Evolutionary conservation across 2,113 vertebrate genomes (phyloP).

Genomic region (Aspiorhynchus laticeps): DNA sequence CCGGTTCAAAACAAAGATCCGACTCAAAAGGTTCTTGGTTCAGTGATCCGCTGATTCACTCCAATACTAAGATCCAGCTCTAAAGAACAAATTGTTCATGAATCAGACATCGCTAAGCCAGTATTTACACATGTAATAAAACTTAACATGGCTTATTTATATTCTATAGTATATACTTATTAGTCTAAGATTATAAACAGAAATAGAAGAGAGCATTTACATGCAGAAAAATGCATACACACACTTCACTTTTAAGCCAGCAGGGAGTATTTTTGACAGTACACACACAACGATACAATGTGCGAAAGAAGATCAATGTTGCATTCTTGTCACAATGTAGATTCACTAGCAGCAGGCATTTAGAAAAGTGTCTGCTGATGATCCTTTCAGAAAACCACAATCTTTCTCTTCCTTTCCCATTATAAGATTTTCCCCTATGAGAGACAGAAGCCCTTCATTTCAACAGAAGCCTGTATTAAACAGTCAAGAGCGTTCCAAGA

Average conservation of each 20-base stretch:
- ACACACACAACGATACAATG: constrained; percentile 31
- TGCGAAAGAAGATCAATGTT: constrained; percentile 38
- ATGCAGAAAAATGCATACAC: background rate
- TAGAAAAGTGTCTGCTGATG: constrained; percentile 24
- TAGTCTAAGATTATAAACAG: background rate
- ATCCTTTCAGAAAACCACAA: constrained; percentile 39
- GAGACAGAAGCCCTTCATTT: constrained; percentile 15
- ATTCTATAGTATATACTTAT: background rate
- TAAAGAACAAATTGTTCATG: too few relatives aligned
- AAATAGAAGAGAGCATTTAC: background rate
- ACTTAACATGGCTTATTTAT: background rate
- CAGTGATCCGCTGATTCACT: background rate
- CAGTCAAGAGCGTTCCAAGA: constrained; percentile 35
- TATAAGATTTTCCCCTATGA: background rate
- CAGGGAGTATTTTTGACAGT: constrained; percentile 16
- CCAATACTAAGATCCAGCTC: too few relatives aligned
- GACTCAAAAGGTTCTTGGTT: background rate
- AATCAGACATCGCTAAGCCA: background rate
- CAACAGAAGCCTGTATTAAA: constrained; percentile 44
- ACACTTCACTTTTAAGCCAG: background rate
- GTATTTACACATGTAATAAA: background rate
- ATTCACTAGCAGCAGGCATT: constrained; percentile 38
- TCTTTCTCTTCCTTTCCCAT: constrained; percentile 30
- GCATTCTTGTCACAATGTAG: constrained; percentile 1
- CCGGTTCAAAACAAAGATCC: background rate